Conservation (phyloP, 2,797 vertebrate genomes). For the Sebastes cheni region DNA sequence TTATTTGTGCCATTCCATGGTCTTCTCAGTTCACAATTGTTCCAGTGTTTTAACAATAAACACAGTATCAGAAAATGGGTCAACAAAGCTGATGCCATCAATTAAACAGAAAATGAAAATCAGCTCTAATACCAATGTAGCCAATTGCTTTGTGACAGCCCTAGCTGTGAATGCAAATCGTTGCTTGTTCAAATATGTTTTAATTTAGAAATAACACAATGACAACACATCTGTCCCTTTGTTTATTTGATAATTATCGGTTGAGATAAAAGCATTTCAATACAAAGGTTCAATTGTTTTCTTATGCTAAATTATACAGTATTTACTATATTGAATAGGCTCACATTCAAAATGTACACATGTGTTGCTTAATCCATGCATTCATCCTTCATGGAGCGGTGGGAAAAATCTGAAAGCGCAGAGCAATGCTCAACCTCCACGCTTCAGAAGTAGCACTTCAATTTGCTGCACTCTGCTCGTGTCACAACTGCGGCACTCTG, state of each 20-base stretch:
- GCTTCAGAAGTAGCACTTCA: conserved; percentile 22
- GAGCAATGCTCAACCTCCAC: conserved; percentile 2
- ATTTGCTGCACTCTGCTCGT: conserved; percentile 19
- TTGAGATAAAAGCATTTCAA: background rate
- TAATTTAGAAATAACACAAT: background rate
- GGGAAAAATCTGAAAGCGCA: conserved; percentile 7
- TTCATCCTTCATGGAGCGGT: conserved; percentile 12
- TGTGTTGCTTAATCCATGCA: conserved; percentile 5
- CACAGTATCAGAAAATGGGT: background rate
- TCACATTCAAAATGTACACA: background rate
- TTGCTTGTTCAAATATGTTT: background rate
- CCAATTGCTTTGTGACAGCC: background rate
- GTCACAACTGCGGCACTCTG: conserved; percentile 13
- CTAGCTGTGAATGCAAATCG: background rate
- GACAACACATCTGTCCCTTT: conserved; percentile 1
- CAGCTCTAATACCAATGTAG: background rate
- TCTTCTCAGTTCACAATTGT: background rate
- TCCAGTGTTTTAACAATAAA: background rate
- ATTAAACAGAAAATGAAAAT: background rate
- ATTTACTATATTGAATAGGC: background rate
- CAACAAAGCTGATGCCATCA: background rate
- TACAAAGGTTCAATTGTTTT: background rate
- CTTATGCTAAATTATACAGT: background rate
- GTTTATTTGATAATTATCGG: background rate
- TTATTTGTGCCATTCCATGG: background rate